Conservation (phyloP, 2,797 vertebrate genomes). For the Streptopelia turtur region DNA sequence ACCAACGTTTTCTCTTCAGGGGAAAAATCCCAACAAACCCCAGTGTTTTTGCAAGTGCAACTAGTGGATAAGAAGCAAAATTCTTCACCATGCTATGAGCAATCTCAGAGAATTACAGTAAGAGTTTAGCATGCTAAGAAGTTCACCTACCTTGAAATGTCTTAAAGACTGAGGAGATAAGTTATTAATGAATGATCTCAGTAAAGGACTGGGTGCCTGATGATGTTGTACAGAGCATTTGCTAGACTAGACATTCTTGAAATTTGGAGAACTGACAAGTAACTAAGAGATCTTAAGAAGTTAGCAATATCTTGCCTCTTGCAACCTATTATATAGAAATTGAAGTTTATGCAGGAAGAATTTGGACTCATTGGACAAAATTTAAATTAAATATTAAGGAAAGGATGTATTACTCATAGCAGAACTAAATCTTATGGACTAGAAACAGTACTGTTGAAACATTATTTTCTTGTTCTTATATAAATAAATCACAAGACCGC, state of each 20-base stretch:
- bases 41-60: background rate
- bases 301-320: background rate
- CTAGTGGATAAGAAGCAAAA: background rate
- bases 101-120: background rate
- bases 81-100: background rate
- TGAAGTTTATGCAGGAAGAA: background rate
- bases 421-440: background rate
- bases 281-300: background rate
- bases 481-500: background rate
- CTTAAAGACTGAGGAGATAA: background rate
- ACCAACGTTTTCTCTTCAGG: background rate
- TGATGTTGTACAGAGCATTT: background rate
- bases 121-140: background rate
- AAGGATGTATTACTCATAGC: background rate
- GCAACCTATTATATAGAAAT: background rate
- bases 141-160: background rate
- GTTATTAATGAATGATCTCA: background rate
- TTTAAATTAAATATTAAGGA: background rate
- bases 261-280: background rate
- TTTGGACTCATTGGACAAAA: background rate
- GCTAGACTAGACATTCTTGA: background rate
- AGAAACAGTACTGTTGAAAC: background rate
- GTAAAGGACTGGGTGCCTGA: background rate
- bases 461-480: background rate
- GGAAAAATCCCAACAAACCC: background rate